Base-by-base conservation (phyloP, 2,113 vertebrate genomes). In the Coptodon bakossiorum region DNA sequence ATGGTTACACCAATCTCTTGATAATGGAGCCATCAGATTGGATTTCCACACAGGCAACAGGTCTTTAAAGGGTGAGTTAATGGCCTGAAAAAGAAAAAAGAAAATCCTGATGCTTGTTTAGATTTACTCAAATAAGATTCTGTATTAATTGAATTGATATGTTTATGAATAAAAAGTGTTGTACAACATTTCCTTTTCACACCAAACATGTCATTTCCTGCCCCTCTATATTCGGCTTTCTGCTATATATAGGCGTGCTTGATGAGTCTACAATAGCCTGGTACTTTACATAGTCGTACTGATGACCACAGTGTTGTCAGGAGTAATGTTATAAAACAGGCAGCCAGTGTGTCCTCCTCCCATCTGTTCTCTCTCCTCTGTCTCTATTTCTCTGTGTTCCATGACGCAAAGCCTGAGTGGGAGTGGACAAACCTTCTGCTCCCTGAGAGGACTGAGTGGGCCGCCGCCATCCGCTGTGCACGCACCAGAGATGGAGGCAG, bases 351-450 rank as follows among this genome's bases (percentile, higher is more conserved):
- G 93, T 94, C 93, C 94, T 94, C 92, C 91, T 93, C 91, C 95
- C 91, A 95, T 95, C 93, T 94, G 92, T 92, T 94, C 92, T 86
- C 89, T 85, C 91, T 92, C 89, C 91, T 90, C 91, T 86, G 86
- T 91, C 90, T 93, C 87, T 89, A 73, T 93, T 91, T 94, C 86
- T 92, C 90, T 90, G 86, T 95, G 94, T 96, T 97, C 96, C 95
- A 94, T 97, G 96, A 97, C 96, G 96, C 96, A 97, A 95, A 95
- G 90, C 89, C 87, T 92, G 94, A 96, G 96, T 96, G 94, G 95
- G 96, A 96, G 96, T 95, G 94, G 95, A 95, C 92, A 95, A 95
- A 95, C 96, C 96, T 96, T 95, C 94, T 96, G 96, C 95, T 96
- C 95, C 93, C 95, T 90, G 92, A 92, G 95, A 96, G 96, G 94